These are phyloP conservation scores for Cyprinodon brontotheroides DNA, from an alignment of 2,113 vertebrate species.

Conservation along the genomic window DNA sequence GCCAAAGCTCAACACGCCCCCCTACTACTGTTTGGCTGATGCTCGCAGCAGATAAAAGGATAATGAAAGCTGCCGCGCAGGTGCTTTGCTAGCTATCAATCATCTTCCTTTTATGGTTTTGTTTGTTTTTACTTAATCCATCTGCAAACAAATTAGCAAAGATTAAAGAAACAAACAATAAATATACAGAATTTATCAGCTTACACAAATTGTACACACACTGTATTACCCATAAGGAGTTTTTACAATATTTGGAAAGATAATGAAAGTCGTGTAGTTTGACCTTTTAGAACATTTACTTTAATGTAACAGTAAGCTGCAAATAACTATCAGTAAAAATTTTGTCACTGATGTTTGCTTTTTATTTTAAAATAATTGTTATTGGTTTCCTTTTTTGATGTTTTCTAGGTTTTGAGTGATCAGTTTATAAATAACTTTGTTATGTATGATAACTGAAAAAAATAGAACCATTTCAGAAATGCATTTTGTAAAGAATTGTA, in stretches of 20 bases:
- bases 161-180: not conserved
- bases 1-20: constrained; percentile 30
- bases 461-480: too few species aligned
- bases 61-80: constrained; percentile 26
- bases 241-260: not conserved
- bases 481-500: too few species aligned
- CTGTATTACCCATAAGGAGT: not conserved
- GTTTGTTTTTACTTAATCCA: not conserved
- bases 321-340: too few species aligned
- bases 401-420: too few species aligned
- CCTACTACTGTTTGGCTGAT: constrained; percentile 26
- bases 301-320: too few species aligned
- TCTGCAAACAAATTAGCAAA: not conserved
- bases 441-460: too few species aligned
- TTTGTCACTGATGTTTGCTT: too few species aligned
- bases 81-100: constrained; percentile 9
- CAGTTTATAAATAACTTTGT: too few species aligned
- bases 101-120: constrained; percentile 7
- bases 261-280: not conserved
- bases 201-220: not conserved
- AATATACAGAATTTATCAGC: not conserved
- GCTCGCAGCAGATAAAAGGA: constrained; percentile 29
- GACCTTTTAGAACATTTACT: not conserved
- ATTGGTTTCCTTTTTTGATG: too few species aligned
- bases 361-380: too few species aligned